phyloP scores from a whole-genome alignment of 1,140 invertebrate species.

The Parasteatoda tepidariorum region DNA sequence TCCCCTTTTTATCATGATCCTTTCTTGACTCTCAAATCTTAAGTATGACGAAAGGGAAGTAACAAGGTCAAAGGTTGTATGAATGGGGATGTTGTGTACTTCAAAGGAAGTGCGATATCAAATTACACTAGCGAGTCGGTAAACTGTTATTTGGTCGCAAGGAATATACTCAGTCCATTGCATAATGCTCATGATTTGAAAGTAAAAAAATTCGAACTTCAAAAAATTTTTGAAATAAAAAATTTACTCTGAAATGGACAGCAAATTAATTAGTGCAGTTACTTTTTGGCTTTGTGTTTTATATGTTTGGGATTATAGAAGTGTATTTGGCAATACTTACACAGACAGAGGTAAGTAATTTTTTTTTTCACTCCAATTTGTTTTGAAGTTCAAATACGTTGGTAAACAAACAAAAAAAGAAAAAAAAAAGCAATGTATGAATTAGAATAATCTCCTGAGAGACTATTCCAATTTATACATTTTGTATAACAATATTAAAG shows the following conservation, averaged over 20 bases:
- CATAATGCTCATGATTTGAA: neutral
- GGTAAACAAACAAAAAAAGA: no score
- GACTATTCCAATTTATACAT: no score
- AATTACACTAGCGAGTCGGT: slow-evolving; percentile 12
- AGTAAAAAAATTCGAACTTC: no score
- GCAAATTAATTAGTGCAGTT: neutral
- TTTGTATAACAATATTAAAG: no score
- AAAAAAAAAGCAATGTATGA: no score
- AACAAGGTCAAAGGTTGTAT: slow-evolving; percentile 50
- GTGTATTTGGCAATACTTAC: neutral
- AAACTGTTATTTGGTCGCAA: neutral
- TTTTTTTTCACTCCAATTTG: no score
- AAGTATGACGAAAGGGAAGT: slow-evolving; percentile 44
- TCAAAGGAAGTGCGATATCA: slow-evolving; percentile 52
- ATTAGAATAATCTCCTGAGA: no score
- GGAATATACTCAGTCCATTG: neutral
- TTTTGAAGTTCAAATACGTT: no score
- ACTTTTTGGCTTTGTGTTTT: neutral
- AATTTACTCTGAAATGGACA: neutral
- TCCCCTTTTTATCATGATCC: no score
- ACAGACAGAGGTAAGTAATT: neutral
- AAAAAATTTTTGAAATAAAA: neutral
- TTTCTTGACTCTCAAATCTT: no score
- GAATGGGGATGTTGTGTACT: slow-evolving; percentile 48
- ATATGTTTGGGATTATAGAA: neutral